A percentile compares a stretch with the other conserved stretches of the same genome.
Evolutionary conservation across 2,888 invertebrate species (phyloP).

Genomic region (Athrips mouffetella): DNA sequence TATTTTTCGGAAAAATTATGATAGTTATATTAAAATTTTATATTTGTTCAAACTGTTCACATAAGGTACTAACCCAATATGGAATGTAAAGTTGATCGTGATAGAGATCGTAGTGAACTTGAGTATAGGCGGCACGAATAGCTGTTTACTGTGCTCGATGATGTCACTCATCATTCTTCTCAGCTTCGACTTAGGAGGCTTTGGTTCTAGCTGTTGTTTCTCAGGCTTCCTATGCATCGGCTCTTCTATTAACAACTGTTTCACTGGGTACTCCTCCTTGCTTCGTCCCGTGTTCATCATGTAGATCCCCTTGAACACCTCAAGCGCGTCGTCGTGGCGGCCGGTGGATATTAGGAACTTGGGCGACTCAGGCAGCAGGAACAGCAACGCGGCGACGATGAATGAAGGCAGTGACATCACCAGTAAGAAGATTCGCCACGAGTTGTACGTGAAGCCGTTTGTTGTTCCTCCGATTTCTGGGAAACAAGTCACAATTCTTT

Average conservation of each 20-base stretch:
- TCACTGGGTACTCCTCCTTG: slow-evolving; percentile 86
- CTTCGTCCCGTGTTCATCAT: slow-evolving; percentile 88
- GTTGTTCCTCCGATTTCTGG: slow-evolving; percentile 83
- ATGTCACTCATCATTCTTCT: slow-evolving; percentile 86
- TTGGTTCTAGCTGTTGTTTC: slow-evolving; percentile 58
- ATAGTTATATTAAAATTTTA: no score
- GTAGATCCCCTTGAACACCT: slow-evolving; percentile 89
- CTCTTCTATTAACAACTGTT: slow-evolving; percentile 82
- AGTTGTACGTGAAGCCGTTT: slow-evolving; percentile 87
- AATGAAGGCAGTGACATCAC: slow-evolving; percentile 94
- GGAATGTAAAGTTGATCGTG: slow-evolving; percentile 94
- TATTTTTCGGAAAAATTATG: no score
- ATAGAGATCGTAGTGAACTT: slow-evolving; percentile 91
- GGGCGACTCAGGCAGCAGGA: slow-evolving; percentile 93
- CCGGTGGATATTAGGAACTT: slow-evolving; percentile 91
- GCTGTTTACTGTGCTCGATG: slow-evolving; percentile 87
- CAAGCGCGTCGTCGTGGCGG: slow-evolving; percentile 87
- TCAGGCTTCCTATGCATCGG: slow-evolving; percentile 67
- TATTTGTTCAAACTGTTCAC: no score
- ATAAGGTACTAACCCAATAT: slow-evolving; percentile 87
- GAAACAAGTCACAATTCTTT: slow-evolving; percentile 20
- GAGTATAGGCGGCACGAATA: slow-evolving; percentile 88
- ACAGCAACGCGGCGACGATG: slow-evolving; percentile 88
- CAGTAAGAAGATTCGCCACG: slow-evolving; percentile 94
- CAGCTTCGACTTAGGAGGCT: slow-evolving; percentile 82